Evolutionary conservation across 2,888 invertebrate genomes (phyloP).

Genomic region (Drosophila buzzatii): DNA sequence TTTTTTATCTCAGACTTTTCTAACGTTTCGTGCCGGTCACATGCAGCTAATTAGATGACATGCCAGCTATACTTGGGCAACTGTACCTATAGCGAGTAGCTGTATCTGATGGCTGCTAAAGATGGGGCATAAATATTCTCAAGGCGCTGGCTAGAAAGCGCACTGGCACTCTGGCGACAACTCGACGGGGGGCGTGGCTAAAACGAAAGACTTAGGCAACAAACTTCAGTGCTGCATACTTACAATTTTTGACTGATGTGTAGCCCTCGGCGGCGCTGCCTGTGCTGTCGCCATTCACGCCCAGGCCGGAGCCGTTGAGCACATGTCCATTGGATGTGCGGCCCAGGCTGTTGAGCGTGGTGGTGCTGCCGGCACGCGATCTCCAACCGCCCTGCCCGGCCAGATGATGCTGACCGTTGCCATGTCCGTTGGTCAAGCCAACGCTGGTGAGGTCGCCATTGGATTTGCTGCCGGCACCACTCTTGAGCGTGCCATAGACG

Average conservation of each 20-base stretch:
- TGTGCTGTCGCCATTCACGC: slow-evolving; percentile 78
- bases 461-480: slow-evolving; percentile 83
- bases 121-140: slow-evolving; percentile 9
- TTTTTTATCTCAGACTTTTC: slow-evolving; percentile 13
- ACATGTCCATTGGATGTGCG: slow-evolving; percentile 84
- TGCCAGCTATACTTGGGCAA: slow-evolving; percentile 26
- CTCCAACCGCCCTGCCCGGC: slow-evolving; percentile 86
- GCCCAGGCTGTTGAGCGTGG: slow-evolving; percentile 87
- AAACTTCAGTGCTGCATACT: slow-evolving; percentile 70
- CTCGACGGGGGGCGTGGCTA: slow-evolving; percentile 7
- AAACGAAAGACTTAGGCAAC: slow-evolving; percentile 67
- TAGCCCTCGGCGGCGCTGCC: slow-evolving; percentile 85
- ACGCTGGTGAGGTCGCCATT: slow-evolving; percentile 83
- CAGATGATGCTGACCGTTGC: slow-evolving; percentile 70
- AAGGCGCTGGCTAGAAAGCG: slow-evolving; percentile 1
- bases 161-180: slow-evolving; percentile 1
- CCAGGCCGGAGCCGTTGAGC: slow-evolving; percentile 71
- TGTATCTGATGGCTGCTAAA: slow-evolving; percentile 12
- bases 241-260: slow-evolving; percentile 85
- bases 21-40: slow-evolving; percentile 47
- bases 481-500: slow-evolving; percentile 86
- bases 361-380: slow-evolving; percentile 87
- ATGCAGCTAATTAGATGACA: slow-evolving; percentile 59
- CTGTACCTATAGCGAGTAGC: slow-evolving; percentile 27
- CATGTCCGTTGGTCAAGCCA: slow-evolving; percentile 78